Base-by-base conservation (phyloP, 2,888 invertebrate genomes). In the Andrena camellia region DNA sequence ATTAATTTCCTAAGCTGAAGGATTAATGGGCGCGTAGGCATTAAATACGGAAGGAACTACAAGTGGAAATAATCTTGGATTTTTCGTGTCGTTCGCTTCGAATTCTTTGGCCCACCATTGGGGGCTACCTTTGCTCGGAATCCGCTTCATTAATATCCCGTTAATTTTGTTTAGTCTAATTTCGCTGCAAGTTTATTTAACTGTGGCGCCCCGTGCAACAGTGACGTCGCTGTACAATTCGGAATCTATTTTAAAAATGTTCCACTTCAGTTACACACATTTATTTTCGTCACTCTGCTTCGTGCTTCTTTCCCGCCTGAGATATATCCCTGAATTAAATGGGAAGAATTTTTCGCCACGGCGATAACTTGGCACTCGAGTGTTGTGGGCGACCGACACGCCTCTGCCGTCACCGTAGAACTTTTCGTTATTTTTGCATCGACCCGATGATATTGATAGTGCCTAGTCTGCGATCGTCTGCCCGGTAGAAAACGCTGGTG, bases 1-100 rank as follows among this genome's bases (percentile, higher is more conserved):
- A 70, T 77, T 77, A 54, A 70, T 70, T 63, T 42, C 42, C 17
- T 42, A 20, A 42, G 48, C 17, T 33, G 50, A 66, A 54, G 31
- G 66, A 71, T 71, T 66, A 57, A 60, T 54, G 42, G 29, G 17
- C 52, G 68, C 33, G 31, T 26, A 42, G 13, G 42, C 13, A 42
- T 42, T 17, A 42, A 42, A 42, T 13, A 5, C 42, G 42, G 42
- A 42, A 13, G 57, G 57, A 13, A 26, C 10, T 57, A 23, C 23
- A 8, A 23, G 57, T 10, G 57, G 57, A 4, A 57, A 57, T 20
- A 57, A 13, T 57, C 57, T 23, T 26, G 57, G 8, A 23, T 26
- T 26, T 10, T 26, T 23, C 23, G 20, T 3, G 23, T 54, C 23
- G n/a, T 20, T 20, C 8, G 8, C 20, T 8, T 17, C 42, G 42